Percentiles rank a stretch among this genome's conserved stretches.
phyloP scores from a whole-genome alignment of 2,113 vertebrate genomes.

The Halichoerus grypus region DNA sequence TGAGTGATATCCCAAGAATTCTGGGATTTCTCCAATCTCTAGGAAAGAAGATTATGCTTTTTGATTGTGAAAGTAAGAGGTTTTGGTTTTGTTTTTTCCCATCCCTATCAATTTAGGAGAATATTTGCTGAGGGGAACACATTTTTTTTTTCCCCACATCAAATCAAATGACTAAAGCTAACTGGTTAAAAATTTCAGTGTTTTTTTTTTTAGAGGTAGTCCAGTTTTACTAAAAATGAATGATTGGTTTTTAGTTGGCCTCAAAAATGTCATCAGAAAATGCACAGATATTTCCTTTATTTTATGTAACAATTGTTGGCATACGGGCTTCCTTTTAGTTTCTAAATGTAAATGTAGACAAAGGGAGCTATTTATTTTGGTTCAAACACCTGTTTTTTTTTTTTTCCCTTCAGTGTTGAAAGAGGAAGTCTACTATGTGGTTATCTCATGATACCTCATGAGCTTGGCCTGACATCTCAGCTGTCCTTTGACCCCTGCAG shows the following conservation, averaged over 20 bases:
- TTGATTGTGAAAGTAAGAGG: not conserved
- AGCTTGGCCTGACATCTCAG: not conserved
- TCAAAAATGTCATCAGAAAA: not conserved
- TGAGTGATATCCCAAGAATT: not conserved
- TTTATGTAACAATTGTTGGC: not conserved
- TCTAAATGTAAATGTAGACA: not conserved
- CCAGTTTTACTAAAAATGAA: constrained; percentile 5
- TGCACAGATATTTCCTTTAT: not conserved
- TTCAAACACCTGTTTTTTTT: not conserved
- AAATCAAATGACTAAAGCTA: not conserved
- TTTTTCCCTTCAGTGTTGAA: not conserved
- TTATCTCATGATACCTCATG: not conserved
- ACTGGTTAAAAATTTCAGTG: not conserved
- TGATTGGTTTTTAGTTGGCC: not conserved
- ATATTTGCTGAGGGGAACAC: not conserved
- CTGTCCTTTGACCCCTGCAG: not conserved
- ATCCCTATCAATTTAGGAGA: not conserved
- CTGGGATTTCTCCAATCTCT: not conserved
- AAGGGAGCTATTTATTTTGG: not conserved
- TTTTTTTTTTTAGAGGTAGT: not conserved
- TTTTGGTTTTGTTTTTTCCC: not conserved
- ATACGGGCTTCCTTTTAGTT: not conserved
- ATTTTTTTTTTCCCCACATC: not conserved
- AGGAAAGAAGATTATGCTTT: not conserved
- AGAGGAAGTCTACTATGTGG: not conserved